These are phyloP conservation scores for Tiliqua scincoides DNA, from an alignment of 2,113 vertebrate species.

Conservation along the genomic window DNA sequence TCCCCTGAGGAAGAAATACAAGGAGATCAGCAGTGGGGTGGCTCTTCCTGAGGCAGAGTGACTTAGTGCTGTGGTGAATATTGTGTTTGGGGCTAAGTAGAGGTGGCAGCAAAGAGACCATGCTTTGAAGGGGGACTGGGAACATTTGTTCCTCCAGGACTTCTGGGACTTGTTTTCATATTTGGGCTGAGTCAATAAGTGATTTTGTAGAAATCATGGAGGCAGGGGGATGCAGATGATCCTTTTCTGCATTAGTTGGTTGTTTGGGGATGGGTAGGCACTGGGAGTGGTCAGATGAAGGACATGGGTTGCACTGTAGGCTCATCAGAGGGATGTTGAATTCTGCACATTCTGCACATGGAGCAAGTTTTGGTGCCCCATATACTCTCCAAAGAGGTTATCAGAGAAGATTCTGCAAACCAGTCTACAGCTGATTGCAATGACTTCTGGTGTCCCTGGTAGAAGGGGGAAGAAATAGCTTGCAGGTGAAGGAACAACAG, in stretches of 20 bases:
- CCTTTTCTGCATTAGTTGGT: neutral
- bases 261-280: neutral
- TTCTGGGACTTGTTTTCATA: neutral
- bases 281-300: neutral
- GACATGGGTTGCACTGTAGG: neutral
- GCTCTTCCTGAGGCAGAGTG: neutral
- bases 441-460: no score
- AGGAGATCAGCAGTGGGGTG: rapidly evolving
- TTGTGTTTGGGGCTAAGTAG: neutral
- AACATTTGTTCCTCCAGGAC: neutral
- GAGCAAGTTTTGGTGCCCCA: neutral
- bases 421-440: neutral
- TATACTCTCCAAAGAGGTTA: neutral
- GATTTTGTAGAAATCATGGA: neutral
- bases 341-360: neutral
- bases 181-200: neutral
- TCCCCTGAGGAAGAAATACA: conserved; percentile 76
- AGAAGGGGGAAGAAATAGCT: neutral
- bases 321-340: neutral
- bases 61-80: neutral
- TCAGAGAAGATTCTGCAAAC: no score
- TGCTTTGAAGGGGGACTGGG: neutral
- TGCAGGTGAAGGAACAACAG: neutral
- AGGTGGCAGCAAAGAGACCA: neutral
- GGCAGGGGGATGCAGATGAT: neutral